phyloP scores from a whole-genome alignment of 2,797 vertebrate species.

The Halcyon smyrnensis region DNA sequence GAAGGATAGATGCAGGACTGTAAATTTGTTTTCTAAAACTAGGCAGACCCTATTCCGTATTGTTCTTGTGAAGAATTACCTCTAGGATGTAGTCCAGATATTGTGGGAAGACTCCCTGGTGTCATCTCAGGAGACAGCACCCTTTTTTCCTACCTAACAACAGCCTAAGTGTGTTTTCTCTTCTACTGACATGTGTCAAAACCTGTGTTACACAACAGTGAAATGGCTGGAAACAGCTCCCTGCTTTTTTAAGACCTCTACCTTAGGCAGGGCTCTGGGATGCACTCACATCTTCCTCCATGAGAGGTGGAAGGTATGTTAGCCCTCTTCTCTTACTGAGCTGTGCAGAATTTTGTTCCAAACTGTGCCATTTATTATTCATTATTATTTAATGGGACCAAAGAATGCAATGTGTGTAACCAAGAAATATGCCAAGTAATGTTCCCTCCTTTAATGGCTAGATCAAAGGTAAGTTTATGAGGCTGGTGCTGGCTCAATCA shows the following conservation, averaged over 20 bases:
- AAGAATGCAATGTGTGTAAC: constrained; percentile 65
- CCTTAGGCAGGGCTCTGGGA: neutral
- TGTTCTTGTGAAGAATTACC: neutral
- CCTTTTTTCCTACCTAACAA: neutral
- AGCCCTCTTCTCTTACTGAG: constrained; percentile 26
- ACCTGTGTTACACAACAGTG: neutral
- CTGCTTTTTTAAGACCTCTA: constrained; percentile 1
- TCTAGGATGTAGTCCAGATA: neutral
- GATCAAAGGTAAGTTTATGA: constrained; percentile 61
- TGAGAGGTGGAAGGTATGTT: neutral
- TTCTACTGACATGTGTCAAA: neutral
- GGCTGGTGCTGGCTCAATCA: constrained; percentile 37
- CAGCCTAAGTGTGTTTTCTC: neutral
- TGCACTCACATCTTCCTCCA: neutral
- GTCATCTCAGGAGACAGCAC: neutral
- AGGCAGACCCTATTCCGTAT: neutral
- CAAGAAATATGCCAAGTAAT: constrained; percentile 70
- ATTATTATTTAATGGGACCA: constrained; percentile 70
- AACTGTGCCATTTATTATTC: constrained; percentile 62
- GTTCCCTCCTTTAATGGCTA: constrained; percentile 66
- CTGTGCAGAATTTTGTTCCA: constrained; percentile 49
- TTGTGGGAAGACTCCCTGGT: neutral
- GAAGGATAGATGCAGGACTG: neutral
- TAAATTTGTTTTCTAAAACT: neutral
- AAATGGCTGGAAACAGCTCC: neutral